Percentiles rank a stretch among this genome's conserved stretches.
Conservation (phyloP, 53 echinoderm and acorn worm species). For the Glandiceps talaboti region DNA sequence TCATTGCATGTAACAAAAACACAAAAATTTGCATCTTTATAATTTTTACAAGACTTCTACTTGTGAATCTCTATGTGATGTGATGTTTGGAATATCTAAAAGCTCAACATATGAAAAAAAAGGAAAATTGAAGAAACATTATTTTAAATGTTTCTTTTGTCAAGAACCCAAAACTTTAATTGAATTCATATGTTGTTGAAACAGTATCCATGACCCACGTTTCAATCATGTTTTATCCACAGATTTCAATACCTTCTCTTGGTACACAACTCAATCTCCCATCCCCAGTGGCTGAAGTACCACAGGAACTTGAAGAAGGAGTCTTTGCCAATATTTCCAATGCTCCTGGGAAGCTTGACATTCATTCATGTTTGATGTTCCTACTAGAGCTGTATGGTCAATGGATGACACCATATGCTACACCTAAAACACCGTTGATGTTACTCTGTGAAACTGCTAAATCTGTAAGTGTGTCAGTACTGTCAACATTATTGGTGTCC, state of each 20-base stretch:
- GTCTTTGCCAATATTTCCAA: slow-evolving; percentile 23
- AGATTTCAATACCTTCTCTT: not conserved
- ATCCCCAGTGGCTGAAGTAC: not conserved
- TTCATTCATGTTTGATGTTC: slow-evolving; percentile 93
- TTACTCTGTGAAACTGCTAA: slow-evolving; percentile 96
- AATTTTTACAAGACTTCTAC: too few species aligned
- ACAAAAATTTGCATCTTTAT: too few species aligned
- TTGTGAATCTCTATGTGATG: too few species aligned
- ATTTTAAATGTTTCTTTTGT: slow-evolving; percentile 24
- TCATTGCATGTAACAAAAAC: too few species aligned
- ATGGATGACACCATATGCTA: slow-evolving; percentile 74
- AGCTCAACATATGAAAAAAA: too few species aligned
- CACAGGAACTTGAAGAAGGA: not conserved
- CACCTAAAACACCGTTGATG: slow-evolving; percentile 82
- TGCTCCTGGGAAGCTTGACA: slow-evolving; percentile 57
- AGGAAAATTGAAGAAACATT: slow-evolving; percentile 2
- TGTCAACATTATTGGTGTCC: too few species aligned
- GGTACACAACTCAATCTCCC: not conserved
- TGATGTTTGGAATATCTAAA: too few species aligned
- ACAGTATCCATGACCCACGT: too few species aligned
- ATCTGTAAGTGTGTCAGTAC: slow-evolving; percentile 81
- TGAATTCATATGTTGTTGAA: too few species aligned
- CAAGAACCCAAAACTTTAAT: slow-evolving; percentile 3
- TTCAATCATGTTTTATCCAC: too few species aligned
- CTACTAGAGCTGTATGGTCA: slow-evolving; percentile 85